phyloP scores from a whole-genome alignment of 2,797 vertebrate genomes.

The Pangasius djambal region DNA sequence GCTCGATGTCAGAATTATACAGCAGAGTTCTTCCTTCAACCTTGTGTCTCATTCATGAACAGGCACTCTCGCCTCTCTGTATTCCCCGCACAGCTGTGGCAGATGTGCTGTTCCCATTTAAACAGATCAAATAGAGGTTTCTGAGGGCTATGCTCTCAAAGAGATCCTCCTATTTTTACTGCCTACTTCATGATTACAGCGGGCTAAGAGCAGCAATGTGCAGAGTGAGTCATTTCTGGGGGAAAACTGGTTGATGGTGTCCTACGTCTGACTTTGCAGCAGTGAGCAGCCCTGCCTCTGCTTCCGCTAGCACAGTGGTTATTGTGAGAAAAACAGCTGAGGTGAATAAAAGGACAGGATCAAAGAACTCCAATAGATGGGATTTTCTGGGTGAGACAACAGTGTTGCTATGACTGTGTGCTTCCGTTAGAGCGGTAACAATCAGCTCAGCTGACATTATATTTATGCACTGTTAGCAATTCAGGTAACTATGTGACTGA shows the following conservation, averaged over 20 bases:
- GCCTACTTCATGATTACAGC: slow-evolving; percentile 47
- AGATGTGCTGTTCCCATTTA: slow-evolving; percentile 43
- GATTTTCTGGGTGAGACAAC: slow-evolving; percentile 28
- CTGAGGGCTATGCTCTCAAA: slow-evolving; percentile 43
- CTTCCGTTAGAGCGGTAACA: slow-evolving; percentile 17
- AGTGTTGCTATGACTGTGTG: slow-evolving; percentile 25
- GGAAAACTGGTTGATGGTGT: slow-evolving; percentile 54
- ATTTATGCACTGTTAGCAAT: slow-evolving; percentile 27
- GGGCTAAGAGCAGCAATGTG: slow-evolving; percentile 47
- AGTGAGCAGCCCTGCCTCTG: slow-evolving; percentile 41
- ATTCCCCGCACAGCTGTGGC: slow-evolving; percentile 31
- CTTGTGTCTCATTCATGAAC: slow-evolving; percentile 44
- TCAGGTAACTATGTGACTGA: neutral
- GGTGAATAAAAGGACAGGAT: slow-evolving; percentile 46
- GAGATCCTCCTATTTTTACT: slow-evolving; percentile 44
- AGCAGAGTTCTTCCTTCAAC: slow-evolving; percentile 39
- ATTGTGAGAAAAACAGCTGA: slow-evolving; percentile 50
- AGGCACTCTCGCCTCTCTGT: slow-evolving; percentile 14
- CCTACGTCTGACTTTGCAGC: slow-evolving; percentile 63
- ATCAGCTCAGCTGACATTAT: slow-evolving; percentile 24
- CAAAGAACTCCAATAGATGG: slow-evolving; percentile 32
- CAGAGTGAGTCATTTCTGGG: slow-evolving; percentile 45
- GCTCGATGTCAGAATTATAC: slow-evolving; percentile 30
- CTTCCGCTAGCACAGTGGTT: slow-evolving; percentile 34
- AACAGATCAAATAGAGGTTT: slow-evolving; percentile 58